Evolutionary conservation across 2,888 invertebrate species (phyloP).

Genomic region (Germaria angustata): DNA sequence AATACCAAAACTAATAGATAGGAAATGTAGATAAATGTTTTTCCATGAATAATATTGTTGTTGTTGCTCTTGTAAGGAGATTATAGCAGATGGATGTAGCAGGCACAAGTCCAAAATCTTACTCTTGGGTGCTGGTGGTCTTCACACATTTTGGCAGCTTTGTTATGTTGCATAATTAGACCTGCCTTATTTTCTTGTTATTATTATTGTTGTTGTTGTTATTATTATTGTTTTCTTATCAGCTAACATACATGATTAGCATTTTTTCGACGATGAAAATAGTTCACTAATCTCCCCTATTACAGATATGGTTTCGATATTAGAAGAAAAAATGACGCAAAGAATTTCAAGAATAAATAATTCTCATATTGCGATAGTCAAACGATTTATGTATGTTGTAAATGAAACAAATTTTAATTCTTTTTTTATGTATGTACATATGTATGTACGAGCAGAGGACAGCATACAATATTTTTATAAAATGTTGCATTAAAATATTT

Average conservation of each 20-base stretch:
- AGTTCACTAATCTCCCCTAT: constrained; percentile 18
- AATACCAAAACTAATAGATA: constrained; percentile 70
- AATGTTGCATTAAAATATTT: constrained; percentile 70
- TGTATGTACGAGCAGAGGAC: too few species aligned
- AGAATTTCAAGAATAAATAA: constrained; percentile 23
- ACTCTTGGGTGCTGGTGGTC: constrained; percentile 43
- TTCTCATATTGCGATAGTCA: constrained; percentile 12
- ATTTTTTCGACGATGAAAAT: constrained; percentile 10
- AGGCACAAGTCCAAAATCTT: background rate
- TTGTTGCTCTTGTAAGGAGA: background rate
- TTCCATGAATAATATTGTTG: background rate
- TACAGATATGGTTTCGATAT: constrained; percentile 22
- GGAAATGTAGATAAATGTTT: constrained; percentile 69
- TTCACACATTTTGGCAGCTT: constrained; percentile 42
- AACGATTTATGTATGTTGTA: constrained; percentile 22
- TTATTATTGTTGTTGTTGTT: background rate
- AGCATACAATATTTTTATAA: constrained; percentile 53
- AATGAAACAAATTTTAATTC: background rate
- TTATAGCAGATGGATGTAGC: background rate
- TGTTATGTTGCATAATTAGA: constrained; percentile 46
- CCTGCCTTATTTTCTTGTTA: constrained; percentile 36
- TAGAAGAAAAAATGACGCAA: constrained; percentile 44
- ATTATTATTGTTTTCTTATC: constrained; percentile 51
- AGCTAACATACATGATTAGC: constrained; percentile 50
- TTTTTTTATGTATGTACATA: constrained; percentile 23